Evolutionary conservation across 2,888 invertebrate genomes (phyloP).

Genomic region (Drosophila greeni): DNA sequence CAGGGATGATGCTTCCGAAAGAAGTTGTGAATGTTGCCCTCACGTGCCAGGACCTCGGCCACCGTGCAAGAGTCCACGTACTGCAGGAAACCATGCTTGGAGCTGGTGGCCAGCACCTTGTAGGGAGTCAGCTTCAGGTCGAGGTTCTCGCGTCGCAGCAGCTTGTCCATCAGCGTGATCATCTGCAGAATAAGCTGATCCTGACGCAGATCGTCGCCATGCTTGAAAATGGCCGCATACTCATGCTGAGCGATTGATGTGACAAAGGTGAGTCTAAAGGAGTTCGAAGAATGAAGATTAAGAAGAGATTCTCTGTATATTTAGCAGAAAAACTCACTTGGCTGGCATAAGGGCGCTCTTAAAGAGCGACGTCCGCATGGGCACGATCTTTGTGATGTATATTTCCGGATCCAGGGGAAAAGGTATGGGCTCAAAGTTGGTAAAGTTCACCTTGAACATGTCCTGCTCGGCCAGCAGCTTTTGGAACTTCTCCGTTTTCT

Average conservation of each 20-base stretch:
- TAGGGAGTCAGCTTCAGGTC: conserved; percentile 98
- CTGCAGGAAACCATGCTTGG: conserved; percentile 97
- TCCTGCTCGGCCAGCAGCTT: conserved; percentile 89
- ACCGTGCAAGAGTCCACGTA: conserved; percentile 95
- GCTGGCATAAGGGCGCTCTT: conserved; percentile 98
- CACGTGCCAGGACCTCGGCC: conserved; percentile 91
- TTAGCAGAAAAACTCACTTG: conserved; percentile 76
- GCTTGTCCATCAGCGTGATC: conserved; percentile 98
- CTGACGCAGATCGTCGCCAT: conserved; percentile 97
- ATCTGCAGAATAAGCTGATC: conserved; percentile 98
- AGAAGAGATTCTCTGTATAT: no score
- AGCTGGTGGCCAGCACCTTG: conserved; percentile 95
- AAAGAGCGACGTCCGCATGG: conserved; percentile 94
- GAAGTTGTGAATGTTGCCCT: conserved; percentile 95
- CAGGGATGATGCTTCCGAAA: conserved; percentile 94
- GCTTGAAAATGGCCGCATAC: conserved; percentile 97
- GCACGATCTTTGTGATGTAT: conserved; percentile 91
- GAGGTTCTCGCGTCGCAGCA: conserved; percentile 94
- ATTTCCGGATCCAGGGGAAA: conserved; percentile 96
- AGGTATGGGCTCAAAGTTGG: conserved; percentile 93
- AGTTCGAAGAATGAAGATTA: neutral
- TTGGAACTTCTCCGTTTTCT: conserved; percentile 94
- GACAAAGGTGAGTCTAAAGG: conserved; percentile 87
- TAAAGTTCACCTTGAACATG: conserved; percentile 90
- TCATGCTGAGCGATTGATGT: conserved; percentile 85